Percentiles rank a stretch among this genome's conserved stretches.
phyloP scores from a whole-genome alignment of 2,888 invertebrate genomes.

The Idaea biselata region DNA sequence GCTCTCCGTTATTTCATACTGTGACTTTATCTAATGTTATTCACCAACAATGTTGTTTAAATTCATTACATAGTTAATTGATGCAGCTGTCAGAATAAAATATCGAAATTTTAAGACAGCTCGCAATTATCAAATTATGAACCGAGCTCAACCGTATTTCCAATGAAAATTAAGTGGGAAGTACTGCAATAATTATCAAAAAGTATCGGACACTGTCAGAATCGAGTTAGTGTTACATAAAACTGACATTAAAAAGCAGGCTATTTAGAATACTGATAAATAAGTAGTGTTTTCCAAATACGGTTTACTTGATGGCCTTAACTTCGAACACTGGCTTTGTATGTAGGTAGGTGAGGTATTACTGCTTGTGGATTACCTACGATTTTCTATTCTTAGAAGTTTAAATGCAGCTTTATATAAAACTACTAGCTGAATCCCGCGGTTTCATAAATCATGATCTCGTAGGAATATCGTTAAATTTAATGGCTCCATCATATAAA shows the following conservation, averaged over 20 bases:
- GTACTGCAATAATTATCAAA: slow-evolving; percentile 5
- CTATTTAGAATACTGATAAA: slow-evolving; percentile 7
- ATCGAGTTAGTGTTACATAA: slow-evolving; percentile 27
- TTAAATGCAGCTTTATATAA: not conserved
- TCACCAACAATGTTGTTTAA: not conserved
- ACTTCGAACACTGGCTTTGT: slow-evolving; percentile 11
- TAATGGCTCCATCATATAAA: too few species aligned
- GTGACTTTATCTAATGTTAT: too few species aligned
- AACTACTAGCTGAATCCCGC: too few species aligned
- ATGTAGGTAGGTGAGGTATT: slow-evolving; percentile 7
- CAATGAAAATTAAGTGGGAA: not conserved
- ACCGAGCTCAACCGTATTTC: not conserved
- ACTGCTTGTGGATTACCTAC: not conserved
- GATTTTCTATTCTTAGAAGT: not conserved
- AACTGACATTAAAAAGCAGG: slow-evolving; percentile 21
- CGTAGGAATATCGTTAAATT: too few species aligned
- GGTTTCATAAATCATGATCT: too few species aligned
- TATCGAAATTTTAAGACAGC: not conserved
- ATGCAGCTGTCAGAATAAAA: not conserved
- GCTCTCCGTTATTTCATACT: not conserved
- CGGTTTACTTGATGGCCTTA: slow-evolving; percentile 19
- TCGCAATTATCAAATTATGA: not conserved
- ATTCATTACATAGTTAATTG: not conserved
- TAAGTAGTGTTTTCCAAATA: slow-evolving; percentile 16
- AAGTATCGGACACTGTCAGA: not conserved